These are phyloP conservation scores for Lagopus leucura DNA, from an alignment of 2,113 vertebrate genomes.

Conservation along the genomic window DNA sequence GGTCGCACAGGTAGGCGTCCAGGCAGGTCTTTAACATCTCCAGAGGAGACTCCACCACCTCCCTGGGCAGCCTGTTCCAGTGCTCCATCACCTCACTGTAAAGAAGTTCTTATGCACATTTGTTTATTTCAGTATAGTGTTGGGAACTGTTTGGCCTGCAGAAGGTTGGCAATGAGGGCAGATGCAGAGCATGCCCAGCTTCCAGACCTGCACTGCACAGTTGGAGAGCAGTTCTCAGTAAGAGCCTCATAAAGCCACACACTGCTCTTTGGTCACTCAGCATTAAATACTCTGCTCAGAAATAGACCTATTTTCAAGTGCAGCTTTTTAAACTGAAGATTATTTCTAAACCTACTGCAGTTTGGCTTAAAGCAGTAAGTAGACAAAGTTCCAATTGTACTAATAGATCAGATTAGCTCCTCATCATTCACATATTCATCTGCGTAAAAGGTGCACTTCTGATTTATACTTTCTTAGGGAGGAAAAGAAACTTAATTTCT, in stretches of 20 bases:
- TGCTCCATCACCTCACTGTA: no score
- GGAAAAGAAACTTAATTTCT: not conserved
- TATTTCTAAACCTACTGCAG: not conserved
- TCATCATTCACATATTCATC: not conserved
- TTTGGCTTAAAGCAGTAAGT: not conserved
- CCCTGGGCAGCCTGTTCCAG: no score
- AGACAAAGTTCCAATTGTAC: constrained; percentile 12
- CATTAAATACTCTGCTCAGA: not conserved
- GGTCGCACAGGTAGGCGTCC: no score
- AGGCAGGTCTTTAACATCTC: no score
- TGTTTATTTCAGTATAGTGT: not conserved
- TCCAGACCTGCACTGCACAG: not conserved
- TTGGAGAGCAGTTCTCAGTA: not conserved
- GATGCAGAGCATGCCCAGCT: not conserved
- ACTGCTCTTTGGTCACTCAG: not conserved
- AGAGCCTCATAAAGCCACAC: not conserved
- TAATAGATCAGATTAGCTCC: not conserved
- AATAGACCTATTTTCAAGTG: not conserved
- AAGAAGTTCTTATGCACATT: not conserved
- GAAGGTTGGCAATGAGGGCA: constrained; percentile 17
- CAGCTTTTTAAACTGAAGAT: not conserved
- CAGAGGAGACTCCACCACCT: no score
- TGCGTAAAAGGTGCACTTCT: constrained; percentile 5
- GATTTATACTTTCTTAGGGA: not conserved
- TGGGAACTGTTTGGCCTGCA: constrained; percentile 15